Conservation (phyloP, 1,140 invertebrate species). For the Watersipora subatra region DNA sequence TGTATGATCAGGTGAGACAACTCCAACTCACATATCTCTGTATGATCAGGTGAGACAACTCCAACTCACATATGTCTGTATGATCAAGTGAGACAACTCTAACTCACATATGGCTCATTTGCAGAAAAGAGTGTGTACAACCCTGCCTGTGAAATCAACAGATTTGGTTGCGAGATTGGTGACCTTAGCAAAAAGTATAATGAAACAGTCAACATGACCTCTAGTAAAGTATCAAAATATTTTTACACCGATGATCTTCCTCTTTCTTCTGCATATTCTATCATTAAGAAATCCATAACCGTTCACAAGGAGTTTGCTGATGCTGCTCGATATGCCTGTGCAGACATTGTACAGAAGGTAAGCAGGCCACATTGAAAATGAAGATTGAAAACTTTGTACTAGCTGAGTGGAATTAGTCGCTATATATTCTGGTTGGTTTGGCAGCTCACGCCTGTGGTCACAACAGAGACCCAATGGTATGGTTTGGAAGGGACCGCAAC, state of each 20-base stretch:
- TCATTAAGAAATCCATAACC: conserved; percentile 70
- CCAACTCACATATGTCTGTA: too few relatives aligned
- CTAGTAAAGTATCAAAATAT: not conserved
- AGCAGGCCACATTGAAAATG: too few relatives aligned
- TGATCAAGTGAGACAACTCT: too few relatives aligned
- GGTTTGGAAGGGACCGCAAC: not conserved
- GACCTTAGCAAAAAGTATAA: conserved; percentile 49
- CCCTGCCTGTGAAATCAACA: conserved; percentile 19
- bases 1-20: too few relatives aligned
- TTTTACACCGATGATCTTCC: conserved; percentile 62
- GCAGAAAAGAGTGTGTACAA: conserved; percentile 29
- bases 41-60: too few relatives aligned
- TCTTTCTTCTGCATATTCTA: conserved; percentile 57
- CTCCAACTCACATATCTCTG: too few relatives aligned
- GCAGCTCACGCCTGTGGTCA: not conserved
- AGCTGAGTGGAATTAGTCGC: too few relatives aligned
- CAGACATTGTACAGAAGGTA: conserved; percentile 53
- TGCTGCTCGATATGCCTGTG: conserved; percentile 63
- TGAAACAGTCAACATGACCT: conserved; percentile 32
- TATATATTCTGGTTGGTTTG: too few relatives aligned
- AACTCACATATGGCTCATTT: conserved; percentile 1
- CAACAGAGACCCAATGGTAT: not conserved
- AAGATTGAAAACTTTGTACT: too few relatives aligned
- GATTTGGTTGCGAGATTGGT: conserved; percentile 42
- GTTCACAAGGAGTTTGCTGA: conserved; percentile 62